Base-by-base conservation (phyloP, 2,113 vertebrate genomes). In the Clarias macrocephalus region DNA sequence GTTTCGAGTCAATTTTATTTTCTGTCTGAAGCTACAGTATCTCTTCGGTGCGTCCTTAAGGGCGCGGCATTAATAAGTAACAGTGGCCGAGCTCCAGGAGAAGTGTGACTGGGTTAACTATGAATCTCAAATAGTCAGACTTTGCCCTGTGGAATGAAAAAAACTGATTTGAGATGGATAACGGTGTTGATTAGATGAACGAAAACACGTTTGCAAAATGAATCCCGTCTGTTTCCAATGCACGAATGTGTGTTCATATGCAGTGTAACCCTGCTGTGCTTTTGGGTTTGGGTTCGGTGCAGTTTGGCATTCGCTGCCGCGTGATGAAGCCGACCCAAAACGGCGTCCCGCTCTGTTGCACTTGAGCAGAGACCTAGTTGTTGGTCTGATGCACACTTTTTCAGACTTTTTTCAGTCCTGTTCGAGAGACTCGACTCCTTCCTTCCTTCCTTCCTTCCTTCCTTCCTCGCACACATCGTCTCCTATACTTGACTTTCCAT, bases 61-160 rank as follows among this genome's bases (percentile, higher is more conserved):
- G 85, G 21, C 66, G 73, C 79, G n/a, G 19, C 81, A 80, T 86
- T 90, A 90, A 86, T 90, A 88, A 83, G 81, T 84, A 85, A 88
- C 87, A 63, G 80, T 83, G 81, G 54, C 83, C 83, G 33, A 57
- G 72, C 76, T 88, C 85, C 75, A 84, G 65, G 42, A 75, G 19
- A 28, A 86, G 18, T 80, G 48, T 25, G 18, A 13, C 19, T 18
- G 60, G 12, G 48, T 83, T 62, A 88, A 82, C 66, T 57, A 84
- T 86, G 84, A 90, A 86, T 84, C 80, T 86, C 62, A 65, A 63
- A 23, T 37, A 23, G 23, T 25, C 62, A 90, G 84, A 90, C 89
- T 88, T 86, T 86, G 86, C 80, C 30, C 84, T 30, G 72, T 80
- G 21, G 82, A 77, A 88, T 28, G 42, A 62, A 59, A 21, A 8